phyloP scores from a whole-genome alignment of 2,888 invertebrate species.

The Amblyteles armatorius region DNA sequence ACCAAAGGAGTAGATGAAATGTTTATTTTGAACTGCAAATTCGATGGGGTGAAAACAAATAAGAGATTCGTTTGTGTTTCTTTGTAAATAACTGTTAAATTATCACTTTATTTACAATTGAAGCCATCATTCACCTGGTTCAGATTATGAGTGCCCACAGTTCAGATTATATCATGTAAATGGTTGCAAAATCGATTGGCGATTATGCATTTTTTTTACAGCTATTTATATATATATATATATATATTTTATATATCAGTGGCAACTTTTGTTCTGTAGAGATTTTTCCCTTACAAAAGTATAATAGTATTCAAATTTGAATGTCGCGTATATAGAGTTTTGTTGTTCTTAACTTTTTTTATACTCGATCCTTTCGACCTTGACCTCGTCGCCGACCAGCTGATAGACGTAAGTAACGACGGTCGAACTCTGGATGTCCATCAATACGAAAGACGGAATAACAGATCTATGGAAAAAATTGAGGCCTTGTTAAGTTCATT shows the following conservation, averaged over 20 bases:
- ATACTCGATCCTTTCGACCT: conserved; percentile 99
- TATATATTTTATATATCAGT: conserved; percentile 27
- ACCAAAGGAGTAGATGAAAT: background rate
- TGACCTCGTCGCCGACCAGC: conserved; percentile 98
- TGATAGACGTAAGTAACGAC: conserved; percentile 99
- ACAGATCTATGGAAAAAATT: conserved; percentile 88
- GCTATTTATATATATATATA: conserved; percentile 51
- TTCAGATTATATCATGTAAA: conserved; percentile 52
- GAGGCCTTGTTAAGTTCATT: background rate
- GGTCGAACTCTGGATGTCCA: conserved; percentile 99
- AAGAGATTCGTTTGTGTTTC: background rate
- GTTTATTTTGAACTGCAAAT: background rate
- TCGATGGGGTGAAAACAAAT: background rate
- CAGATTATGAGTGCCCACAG: conserved; percentile 61
- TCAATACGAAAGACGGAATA: conserved; percentile 98
- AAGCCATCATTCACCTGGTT: conserved; percentile 50
- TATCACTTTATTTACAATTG: conserved; percentile 74
- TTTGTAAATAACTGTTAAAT: conserved; percentile 51
- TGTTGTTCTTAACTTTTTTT: conserved; percentile 91
- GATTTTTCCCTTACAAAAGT: conserved; percentile 36
- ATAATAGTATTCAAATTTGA: conserved; percentile 41
- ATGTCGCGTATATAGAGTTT: conserved; percentile 21
- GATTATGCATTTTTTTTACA: conserved; percentile 43
- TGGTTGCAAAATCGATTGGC: conserved; percentile 56
- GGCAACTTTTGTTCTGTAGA: conserved; percentile 26